These are phyloP conservation scores for Suillia variegata DNA, from an alignment of 2,888 invertebrate genomes.

Conservation along the genomic window DNA sequence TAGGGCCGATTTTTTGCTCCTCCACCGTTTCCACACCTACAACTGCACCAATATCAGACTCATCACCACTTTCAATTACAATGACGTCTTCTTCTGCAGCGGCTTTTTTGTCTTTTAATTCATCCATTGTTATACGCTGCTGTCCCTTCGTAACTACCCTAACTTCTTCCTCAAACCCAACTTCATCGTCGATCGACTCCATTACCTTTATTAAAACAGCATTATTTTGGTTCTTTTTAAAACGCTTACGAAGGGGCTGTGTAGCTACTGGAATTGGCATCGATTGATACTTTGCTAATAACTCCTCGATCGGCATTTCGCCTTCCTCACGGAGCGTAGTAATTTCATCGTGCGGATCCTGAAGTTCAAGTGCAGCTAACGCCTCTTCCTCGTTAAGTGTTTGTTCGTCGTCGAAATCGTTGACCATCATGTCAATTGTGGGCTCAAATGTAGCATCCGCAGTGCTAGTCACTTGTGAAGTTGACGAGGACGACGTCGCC, in stretches of 20 bases:
- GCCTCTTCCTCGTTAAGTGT: conserved; percentile 98
- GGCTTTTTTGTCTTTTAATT: neutral
- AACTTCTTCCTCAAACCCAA: conserved; percentile 17
- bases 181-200: conserved; percentile 1
- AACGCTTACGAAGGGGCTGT: conserved; percentile 27
- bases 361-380: conserved; percentile 81
- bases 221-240: neutral
- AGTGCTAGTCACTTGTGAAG: conserved; percentile 35
- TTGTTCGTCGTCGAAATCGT: conserved; percentile 97
- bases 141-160: neutral
- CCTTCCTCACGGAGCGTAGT: conserved; percentile 88
- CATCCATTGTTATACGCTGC: neutral
- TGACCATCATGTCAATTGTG: conserved; percentile 93
- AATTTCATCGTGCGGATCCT: conserved; percentile 86
- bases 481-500: conserved; percentile 47
- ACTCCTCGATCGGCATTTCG: conserved; percentile 94
- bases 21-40: conserved; percentile 9
- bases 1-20: too few species aligned
- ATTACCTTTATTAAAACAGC: conserved; percentile 1
- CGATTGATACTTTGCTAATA: conserved; percentile 86
- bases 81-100: conserved; percentile 20
- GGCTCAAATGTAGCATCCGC: conserved; percentile 79
- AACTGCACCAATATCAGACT: conserved; percentile 14
- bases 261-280: conserved; percentile 52
- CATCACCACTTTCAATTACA: conserved; percentile 28